Conservation (phyloP, 2,797 vertebrate genomes). For the Melopsittacus undulatus region DNA sequence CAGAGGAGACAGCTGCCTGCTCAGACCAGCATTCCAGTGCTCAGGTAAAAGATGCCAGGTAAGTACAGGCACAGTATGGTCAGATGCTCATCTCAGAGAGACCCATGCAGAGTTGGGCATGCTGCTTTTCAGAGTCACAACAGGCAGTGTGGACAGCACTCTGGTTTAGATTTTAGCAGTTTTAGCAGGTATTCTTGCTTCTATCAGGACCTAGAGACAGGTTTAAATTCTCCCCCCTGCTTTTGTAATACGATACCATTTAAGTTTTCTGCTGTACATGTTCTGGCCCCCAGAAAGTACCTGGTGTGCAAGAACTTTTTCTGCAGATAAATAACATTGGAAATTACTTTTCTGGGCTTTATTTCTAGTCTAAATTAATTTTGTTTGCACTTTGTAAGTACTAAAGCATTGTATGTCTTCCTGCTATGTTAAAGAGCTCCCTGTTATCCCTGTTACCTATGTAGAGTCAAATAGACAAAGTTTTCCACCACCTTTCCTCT, state of each 20-base stretch:
- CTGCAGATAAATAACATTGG: not conserved
- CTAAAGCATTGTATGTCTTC: not conserved
- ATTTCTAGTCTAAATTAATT: not conserved
- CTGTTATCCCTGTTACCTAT: not conserved
- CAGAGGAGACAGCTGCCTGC: not conserved
- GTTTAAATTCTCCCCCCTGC: not conserved
- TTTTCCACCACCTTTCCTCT: not conserved
- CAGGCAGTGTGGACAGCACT: not conserved
- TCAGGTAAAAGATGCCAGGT: not conserved
- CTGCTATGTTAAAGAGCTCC: not conserved
- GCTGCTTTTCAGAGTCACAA: not conserved
- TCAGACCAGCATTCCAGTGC: not conserved
- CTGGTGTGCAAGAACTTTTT: not conserved
- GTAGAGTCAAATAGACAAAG: not conserved
- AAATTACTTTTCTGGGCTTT: not conserved
- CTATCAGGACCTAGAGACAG: not conserved
- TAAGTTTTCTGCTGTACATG: not conserved
- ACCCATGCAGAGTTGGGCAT: fast-evolving
- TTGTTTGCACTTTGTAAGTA: not conserved
- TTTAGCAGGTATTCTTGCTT: not conserved
- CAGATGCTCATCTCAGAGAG: not conserved
- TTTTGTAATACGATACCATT: not conserved
- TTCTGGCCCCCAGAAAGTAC: not conserved
- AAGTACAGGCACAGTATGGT: not conserved
- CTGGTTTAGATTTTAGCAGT: not conserved